phyloP scores from a whole-genome alignment of 2,113 vertebrate genomes.

The Panthera uncia region DNA sequence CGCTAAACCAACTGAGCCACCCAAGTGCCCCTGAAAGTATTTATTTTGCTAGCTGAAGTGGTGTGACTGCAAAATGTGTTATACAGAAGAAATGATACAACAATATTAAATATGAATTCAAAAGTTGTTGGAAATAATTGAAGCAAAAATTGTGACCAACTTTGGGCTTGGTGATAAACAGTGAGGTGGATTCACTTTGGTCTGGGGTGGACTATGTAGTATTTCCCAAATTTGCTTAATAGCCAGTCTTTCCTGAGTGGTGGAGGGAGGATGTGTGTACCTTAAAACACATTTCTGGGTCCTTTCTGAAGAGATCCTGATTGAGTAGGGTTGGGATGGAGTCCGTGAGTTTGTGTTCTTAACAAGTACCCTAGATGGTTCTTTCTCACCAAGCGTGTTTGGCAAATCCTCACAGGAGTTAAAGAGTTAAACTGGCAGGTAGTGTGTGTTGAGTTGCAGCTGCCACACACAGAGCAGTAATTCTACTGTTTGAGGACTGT shows the following conservation, averaged over 20 bases:
- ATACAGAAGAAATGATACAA: not conserved
- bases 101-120: not conserved
- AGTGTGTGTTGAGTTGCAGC: not conserved
- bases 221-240: not conserved
- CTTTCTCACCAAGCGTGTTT: not conserved
- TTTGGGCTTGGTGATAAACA: not conserved
- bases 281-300: not conserved
- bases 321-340: not conserved
- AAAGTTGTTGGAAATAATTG: not conserved
- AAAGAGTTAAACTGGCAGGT: not conserved
- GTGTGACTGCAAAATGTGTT: not conserved
- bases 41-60: not conserved
- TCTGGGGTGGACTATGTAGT: not conserved
- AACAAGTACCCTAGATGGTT: not conserved
- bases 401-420: not conserved
- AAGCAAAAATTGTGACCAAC: not conserved
- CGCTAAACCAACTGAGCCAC: no score
- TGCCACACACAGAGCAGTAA: not conserved
- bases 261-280: not conserved
- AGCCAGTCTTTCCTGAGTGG: not conserved
- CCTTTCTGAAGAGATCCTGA: not conserved
- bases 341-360: not conserved
- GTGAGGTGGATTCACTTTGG: not conserved
- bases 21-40: not conserved
- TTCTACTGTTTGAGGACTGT: not conserved